These are phyloP conservation scores for Hemiprocne comata DNA, from an alignment of 2,113 vertebrate genomes.

Conservation along the genomic window DNA sequence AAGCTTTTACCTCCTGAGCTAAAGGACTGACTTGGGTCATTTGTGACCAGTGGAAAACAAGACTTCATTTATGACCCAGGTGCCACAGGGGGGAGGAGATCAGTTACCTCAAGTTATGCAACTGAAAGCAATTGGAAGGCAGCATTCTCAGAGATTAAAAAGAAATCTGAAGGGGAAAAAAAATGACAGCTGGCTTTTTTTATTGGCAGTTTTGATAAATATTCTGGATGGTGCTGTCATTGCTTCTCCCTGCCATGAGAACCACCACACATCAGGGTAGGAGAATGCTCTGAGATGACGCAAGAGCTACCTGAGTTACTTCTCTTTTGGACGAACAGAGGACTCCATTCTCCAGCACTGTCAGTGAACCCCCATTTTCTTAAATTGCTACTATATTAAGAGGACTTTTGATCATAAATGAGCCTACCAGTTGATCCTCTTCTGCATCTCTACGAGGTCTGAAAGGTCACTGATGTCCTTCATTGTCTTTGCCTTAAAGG, in stretches of 20 bases:
- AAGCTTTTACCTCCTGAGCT: background rate
- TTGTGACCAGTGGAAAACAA: background rate
- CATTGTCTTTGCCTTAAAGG: slow-evolving; percentile 84
- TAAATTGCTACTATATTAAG: background rate
- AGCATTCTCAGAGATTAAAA: background rate
- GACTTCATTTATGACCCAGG: background rate
- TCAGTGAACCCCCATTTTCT: background rate
- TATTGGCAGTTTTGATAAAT: background rate
- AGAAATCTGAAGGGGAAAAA: background rate
- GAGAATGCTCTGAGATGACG: background rate
- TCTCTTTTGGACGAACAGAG: background rate
- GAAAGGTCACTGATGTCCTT: slow-evolving; percentile 85
- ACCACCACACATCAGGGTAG: rapidly evolving
- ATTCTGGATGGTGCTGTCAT: background rate
- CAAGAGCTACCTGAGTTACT: background rate
- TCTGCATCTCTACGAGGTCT: slow-evolving; percentile 83
- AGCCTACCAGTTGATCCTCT: slow-evolving; percentile 73
- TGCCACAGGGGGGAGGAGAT: background rate
- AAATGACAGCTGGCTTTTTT: background rate
- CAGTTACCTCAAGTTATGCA: background rate
- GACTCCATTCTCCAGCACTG: background rate
- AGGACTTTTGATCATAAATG: background rate
- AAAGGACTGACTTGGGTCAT: background rate
- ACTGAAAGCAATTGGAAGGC: background rate
- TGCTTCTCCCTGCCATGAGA: background rate